Evolutionary conservation across 1,140 invertebrate genomes (phyloP).

Genomic region (Penaeus japonicus): DNA sequence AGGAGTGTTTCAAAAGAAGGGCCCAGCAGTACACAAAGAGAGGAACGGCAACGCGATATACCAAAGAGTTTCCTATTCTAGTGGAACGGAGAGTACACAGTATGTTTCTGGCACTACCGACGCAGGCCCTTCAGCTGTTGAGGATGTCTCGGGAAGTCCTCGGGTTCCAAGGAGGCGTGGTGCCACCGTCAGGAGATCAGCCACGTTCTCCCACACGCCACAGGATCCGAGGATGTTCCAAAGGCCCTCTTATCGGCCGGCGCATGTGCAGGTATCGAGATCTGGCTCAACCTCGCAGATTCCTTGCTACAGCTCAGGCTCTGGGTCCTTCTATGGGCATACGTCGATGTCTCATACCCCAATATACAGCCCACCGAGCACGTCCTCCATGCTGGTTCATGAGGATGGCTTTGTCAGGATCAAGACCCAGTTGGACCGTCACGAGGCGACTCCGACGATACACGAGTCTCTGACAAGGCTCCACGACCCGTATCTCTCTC

Average conservation of each 20-base stretch:
- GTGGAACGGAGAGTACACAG: conserved; percentile 47
- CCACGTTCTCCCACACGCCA: conserved; percentile 33
- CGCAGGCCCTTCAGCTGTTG: neutral
- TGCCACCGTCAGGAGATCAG: conserved; percentile 35
- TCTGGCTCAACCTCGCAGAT: conserved; percentile 40
- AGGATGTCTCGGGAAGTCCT: conserved; percentile 6
- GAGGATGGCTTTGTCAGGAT: conserved; percentile 46
- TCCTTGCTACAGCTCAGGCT: conserved; percentile 17
- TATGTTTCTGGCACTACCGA: conserved; percentile 23
- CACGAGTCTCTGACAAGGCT: neutral
- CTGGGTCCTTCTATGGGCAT: conserved; percentile 24
- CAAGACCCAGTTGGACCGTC: conserved; percentile 6
- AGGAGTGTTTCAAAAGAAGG: neutral
- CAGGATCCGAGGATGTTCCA: neutral
- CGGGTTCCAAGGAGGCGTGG: conserved; percentile 21
- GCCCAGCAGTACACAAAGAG: neutral
- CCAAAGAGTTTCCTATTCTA: conserved; percentile 50
- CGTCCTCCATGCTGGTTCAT: conserved; percentile 30
- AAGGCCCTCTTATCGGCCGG: neutral
- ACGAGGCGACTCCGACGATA: neutral
- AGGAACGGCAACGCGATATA: conserved; percentile 18
- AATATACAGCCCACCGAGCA: conserved; percentile 1
- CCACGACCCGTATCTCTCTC: neutral
- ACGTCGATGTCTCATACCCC: neutral
- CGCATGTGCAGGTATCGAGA: neutral